Conservation (phyloP, 2,888 invertebrate genomes). For the Hemistola chrysoprasaria region DNA sequence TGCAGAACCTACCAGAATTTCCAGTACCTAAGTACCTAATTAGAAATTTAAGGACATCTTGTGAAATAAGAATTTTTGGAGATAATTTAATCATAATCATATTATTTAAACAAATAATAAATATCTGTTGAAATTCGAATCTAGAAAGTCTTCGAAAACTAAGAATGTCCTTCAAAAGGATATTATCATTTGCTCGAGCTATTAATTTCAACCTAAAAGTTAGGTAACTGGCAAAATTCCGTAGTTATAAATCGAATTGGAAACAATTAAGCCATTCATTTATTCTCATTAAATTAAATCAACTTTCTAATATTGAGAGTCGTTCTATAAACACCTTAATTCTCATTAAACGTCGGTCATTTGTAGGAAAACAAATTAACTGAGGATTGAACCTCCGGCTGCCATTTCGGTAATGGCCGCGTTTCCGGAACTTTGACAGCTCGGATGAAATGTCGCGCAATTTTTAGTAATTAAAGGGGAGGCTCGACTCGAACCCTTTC, state of each 20-base stretch:
- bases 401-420: constrained; percentile 63
- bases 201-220: constrained; percentile 26
- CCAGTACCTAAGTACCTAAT: no score
- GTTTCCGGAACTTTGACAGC: constrained; percentile 71
- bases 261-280: constrained; percentile 55
- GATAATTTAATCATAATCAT: no score
- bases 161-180: constrained; percentile 1
- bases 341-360: constrained; percentile 70
- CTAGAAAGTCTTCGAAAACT: not conserved
- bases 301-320: constrained; percentile 56
- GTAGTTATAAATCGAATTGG: constrained; percentile 48
- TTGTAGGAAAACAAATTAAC: constrained; percentile 73
- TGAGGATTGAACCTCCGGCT: constrained; percentile 48
- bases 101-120: no score
- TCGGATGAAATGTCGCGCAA: constrained; percentile 75
- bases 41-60: no score
- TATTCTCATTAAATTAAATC: constrained; percentile 63
- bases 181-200: constrained; percentile 18
- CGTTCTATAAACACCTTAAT: constrained; percentile 74
- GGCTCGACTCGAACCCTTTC: constrained; percentile 31
- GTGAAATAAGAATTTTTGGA: no score
- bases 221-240: constrained; percentile 25
- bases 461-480: constrained; percentile 76
- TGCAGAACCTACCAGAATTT: no score
- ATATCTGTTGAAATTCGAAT: no score